Base-by-base conservation (phyloP, 2,797 vertebrate genomes). In the Thaleichthys pacificus region DNA sequence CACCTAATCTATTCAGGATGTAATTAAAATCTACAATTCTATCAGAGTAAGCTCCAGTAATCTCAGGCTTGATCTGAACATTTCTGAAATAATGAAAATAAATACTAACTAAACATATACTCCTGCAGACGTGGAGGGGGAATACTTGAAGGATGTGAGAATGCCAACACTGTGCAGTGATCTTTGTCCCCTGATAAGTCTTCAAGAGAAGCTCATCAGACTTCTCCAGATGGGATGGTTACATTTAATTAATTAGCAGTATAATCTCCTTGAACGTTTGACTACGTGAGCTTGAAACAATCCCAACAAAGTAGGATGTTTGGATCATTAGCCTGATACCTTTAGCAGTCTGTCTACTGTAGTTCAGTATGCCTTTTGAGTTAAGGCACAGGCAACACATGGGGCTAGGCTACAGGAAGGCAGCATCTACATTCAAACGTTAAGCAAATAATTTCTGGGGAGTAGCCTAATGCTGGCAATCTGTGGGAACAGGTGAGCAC, bases 391-490 rank as follows among this genome's bases (percentile, higher is more conserved):
- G 79, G 63, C 62, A 73, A 28, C 8, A 17, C 0, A 22, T 21
- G 67, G 12, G n/a, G 28, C 19, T 62, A 49, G 61, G 38, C 76
- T 64, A 24, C 32, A 26, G 3, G 5, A 51, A 66, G 4, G 0
- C 71, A 65, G 64, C 8, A 68, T 42, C 63, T 24, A 79, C 76
- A 93, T 84, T 84, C 89, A 92, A 92, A 91, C 42, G 68, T 42
- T 69, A 92, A 66, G 80, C 88, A 93, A 94, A 94, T 90, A 38
- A 75, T 19, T 64, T 26, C 32, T 78, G 49, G 70, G 67, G 68
- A 60, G 60, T 32, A 28, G 35, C 9, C 54, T 12, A 65, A 65
- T 80, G n/a, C 67, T 74, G 6, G 54, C 61, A 58, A 47, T 66
- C 17, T 7, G 26, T 32, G 66, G 8, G n/a, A 54, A 38, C 77